A percentile compares a stretch with the other conserved stretches of the same genome.
These are phyloP conservation scores for Lophius piscatorius DNA, from an alignment of 2,113 vertebrate genomes.

Conservation along the genomic window DNA sequence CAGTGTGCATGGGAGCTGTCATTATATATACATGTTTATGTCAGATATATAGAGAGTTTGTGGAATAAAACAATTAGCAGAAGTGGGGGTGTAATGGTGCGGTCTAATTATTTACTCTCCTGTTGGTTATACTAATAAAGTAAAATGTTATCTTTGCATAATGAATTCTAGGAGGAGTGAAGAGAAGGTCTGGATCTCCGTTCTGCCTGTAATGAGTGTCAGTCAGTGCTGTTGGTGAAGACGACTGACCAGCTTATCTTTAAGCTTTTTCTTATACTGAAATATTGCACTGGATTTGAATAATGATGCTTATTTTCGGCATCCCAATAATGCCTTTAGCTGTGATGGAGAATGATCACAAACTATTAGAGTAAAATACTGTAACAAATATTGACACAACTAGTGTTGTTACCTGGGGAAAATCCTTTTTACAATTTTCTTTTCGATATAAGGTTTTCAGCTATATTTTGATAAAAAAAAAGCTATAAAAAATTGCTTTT, in stretches of 20 bases:
- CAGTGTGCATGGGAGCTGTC: slow-evolving; percentile 17
- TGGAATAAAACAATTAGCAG: slow-evolving; percentile 53
- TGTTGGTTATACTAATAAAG: slow-evolving; percentile 37
- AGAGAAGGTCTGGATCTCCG: slow-evolving; percentile 23
- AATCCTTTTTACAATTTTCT: no score
- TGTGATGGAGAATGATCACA: no score
- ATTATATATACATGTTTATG: slow-evolving; percentile 28
- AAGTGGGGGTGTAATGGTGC: slow-evolving; percentile 20
- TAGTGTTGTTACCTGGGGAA: no score
- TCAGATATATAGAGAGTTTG: slow-evolving; percentile 21
- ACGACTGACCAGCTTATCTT: background rate
- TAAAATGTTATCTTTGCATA: slow-evolving; percentile 60
- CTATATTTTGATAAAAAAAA: no score
- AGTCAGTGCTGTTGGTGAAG: slow-evolving; percentile 25
- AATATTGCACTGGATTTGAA: no score
- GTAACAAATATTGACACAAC: no score
- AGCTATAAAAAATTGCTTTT: no score
- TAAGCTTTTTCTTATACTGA: no score
- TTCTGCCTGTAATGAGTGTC: slow-evolving; percentile 31
- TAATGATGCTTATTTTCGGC: no score
- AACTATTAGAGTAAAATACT: no score
- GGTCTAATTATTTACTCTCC: slow-evolving; percentile 50
- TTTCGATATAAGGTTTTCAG: no score
- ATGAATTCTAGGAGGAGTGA: slow-evolving; percentile 62
- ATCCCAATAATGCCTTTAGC: no score